phyloP scores from a whole-genome alignment of 2,113 vertebrate genomes.

The Perca fluviatilis region DNA sequence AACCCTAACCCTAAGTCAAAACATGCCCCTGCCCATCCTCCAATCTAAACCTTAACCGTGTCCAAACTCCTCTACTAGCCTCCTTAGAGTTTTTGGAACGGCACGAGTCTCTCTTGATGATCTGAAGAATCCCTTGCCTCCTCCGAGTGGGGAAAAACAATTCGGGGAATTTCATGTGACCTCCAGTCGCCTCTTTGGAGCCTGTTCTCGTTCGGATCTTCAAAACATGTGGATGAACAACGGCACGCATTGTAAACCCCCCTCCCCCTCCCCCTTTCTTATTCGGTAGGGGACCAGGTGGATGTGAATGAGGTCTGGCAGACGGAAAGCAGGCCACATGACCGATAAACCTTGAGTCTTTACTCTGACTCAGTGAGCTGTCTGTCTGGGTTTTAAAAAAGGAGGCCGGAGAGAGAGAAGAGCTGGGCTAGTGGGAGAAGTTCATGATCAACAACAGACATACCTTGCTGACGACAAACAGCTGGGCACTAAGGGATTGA shows the following conservation, averaged over 20 bases:
- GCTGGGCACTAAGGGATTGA: background rate
- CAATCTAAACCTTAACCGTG: background rate
- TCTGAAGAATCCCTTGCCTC: slow-evolving; percentile 4
- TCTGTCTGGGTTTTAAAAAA: slow-evolving; percentile 5
- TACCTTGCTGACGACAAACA: slow-evolving; percentile 33
- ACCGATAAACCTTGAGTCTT: slow-evolving; percentile 46
- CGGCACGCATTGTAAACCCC: slow-evolving; percentile 16
- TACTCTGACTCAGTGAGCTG: slow-evolving; percentile 31
- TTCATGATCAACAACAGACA: slow-evolving; percentile 35
- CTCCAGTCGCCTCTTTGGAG: slow-evolving; percentile 31
- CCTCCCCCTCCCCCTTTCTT: background rate
- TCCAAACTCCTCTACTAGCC: background rate
- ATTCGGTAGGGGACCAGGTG: slow-evolving; percentile 18
- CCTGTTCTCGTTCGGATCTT: slow-evolving; percentile 27
- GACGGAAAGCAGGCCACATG: slow-evolving; percentile 57
- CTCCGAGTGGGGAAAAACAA: slow-evolving; percentile 52
- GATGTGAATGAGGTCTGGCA: slow-evolving; percentile 35
- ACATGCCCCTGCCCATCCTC: background rate
- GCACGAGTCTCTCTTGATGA: background rate
- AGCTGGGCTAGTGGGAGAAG: slow-evolving; percentile 33
- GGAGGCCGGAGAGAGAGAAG: background rate
- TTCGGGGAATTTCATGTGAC: slow-evolving; percentile 56
- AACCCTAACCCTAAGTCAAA: no score
- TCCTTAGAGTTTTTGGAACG: background rate
- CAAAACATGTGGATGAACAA: slow-evolving; percentile 56